Percentiles rank a stretch among this genome's conserved stretches.
phyloP scores from a whole-genome alignment of 2,113 vertebrate genomes.

The Urocynchramus pylzowi region DNA sequence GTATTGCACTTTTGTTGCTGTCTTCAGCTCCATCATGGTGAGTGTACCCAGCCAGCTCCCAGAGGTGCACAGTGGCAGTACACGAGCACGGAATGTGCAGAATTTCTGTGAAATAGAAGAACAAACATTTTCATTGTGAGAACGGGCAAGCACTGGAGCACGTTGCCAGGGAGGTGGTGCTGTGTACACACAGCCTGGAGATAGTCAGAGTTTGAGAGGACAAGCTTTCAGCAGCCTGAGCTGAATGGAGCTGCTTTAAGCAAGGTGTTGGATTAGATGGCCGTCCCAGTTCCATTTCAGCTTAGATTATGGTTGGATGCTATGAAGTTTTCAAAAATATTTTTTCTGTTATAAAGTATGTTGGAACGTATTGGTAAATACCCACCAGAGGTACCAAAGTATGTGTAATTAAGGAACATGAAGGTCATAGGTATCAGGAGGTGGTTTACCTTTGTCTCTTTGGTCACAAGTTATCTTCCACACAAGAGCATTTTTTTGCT shows the following conservation, averaged over 20 bases:
- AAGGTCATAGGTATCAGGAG: not conserved
- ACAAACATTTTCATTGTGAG: not conserved
- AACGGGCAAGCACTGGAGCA: not conserved
- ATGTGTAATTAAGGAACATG: not conserved
- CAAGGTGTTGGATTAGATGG: not conserved
- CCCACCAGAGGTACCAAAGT: not conserved
- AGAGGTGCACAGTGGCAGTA: not conserved
- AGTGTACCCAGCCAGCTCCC: not conserved
- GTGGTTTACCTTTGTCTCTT: not conserved
- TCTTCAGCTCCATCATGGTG: not conserved
- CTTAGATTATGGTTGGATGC: not conserved
- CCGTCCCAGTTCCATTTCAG: not conserved
- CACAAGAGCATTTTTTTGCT: not conserved
- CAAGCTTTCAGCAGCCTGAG: not conserved
- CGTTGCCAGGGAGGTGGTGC: not conserved
- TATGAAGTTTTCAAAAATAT: not conserved
- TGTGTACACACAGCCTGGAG: not conserved
- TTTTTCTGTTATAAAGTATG: not conserved
- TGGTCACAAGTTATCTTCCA: not conserved
- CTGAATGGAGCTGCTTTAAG: not conserved
- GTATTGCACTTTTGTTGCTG: not conserved
- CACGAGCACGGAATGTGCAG: not conserved
- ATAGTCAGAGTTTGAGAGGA: not conserved
- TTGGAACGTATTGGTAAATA: not conserved
- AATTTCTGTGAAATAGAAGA: not conserved